Conservation (phyloP, 2,113 vertebrate genomes). For the Hiodon tergisus region DNA sequence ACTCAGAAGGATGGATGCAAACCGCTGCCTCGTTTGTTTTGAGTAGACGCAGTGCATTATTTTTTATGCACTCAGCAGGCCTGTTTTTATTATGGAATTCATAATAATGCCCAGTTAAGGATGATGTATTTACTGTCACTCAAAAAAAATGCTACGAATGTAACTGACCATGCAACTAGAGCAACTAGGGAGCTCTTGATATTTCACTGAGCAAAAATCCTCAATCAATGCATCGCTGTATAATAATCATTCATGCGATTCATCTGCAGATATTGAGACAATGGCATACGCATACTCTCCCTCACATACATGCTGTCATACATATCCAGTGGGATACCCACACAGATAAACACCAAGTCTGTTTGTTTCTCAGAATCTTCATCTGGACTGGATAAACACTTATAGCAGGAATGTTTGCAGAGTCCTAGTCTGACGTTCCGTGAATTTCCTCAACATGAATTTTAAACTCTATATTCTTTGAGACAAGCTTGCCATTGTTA, state of each 20-base stretch:
- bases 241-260: background rate
- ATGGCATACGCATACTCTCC: background rate
- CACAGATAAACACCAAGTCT: background rate
- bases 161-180: background rate
- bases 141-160: background rate
- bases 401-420: background rate
- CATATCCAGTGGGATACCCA: background rate
- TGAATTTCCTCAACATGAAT: too few relatives aligned
- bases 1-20: background rate
- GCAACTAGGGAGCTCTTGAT: background rate
- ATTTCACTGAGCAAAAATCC: background rate
- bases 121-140: background rate
- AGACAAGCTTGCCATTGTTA: too few relatives aligned
- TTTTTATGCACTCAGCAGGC: background rate
- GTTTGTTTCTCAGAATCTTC: background rate
- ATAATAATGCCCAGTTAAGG: background rate
- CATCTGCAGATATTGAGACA: background rate
- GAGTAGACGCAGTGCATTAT: background rate
- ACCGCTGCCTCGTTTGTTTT: background rate
- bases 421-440: too few relatives aligned
- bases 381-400: background rate
- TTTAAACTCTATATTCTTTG: too few relatives aligned
- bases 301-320: background rate
- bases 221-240: background rate
- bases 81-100: too few relatives aligned